phyloP scores from a whole-genome alignment of 2,113 vertebrate species.

The Furnarius figulus region DNA sequence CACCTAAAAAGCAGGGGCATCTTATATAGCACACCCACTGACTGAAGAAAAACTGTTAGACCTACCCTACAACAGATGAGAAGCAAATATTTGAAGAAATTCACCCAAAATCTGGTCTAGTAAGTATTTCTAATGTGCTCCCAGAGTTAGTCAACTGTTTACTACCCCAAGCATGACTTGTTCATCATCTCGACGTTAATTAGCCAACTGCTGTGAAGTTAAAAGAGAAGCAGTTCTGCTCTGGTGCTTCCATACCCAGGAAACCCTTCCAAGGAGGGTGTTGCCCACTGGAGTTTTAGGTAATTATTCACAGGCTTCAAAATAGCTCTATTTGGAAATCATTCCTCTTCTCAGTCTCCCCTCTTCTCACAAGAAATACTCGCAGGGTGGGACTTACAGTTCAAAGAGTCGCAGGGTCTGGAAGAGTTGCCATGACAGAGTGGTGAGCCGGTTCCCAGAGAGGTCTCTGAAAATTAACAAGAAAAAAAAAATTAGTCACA shows the following conservation, averaged over 20 bases:
- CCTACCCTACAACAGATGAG: not conserved
- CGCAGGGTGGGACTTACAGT: conserved; percentile 86
- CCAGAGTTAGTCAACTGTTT: not conserved
- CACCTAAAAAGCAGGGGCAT: not conserved
- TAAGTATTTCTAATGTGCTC: not conserved
- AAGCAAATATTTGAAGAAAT: not conserved
- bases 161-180: conserved; percentile 23
- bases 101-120: not conserved
- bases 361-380: not conserved
- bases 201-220: conserved; percentile 16
- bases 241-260: not conserved
- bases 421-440: conserved; percentile 97
- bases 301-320: conserved; percentile 6
- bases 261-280: conserved; percentile 11
- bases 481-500: not conserved
- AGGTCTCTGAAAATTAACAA: conserved; percentile 86
- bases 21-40: not conserved
- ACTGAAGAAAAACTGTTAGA: not conserved
- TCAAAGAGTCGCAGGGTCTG: conserved; percentile 92
- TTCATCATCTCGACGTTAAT: conserved; percentile 36
- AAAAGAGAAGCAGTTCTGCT: conserved; percentile 45
- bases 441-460: conserved; percentile 93
- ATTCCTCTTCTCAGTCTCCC: not conserved
- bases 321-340: not conserved
- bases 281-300: conserved; percentile 8